Percentiles rank a stretch among this genome's conserved stretches.
phyloP scores from a whole-genome alignment of 2,797 vertebrate species.

The Garrulus glandarius region DNA sequence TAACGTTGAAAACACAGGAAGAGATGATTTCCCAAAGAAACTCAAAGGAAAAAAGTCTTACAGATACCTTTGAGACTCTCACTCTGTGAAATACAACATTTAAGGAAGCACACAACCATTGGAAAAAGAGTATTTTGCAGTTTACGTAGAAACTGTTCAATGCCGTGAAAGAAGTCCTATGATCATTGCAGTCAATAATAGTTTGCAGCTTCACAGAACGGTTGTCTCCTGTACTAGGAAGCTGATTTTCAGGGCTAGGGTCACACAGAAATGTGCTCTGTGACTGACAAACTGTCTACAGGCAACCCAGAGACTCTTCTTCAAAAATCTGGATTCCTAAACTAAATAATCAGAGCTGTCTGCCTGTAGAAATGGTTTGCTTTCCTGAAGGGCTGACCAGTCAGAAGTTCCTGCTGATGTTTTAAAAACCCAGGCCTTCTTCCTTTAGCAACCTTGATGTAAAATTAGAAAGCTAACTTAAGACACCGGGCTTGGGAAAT shows the following conservation, averaged over 20 bases:
- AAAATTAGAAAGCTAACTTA: slow-evolving; percentile 28
- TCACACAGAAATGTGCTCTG: neutral
- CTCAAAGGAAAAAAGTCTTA: neutral
- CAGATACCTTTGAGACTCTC: neutral
- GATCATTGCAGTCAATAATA: neutral
- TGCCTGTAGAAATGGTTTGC: neutral
- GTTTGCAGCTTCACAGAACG: neutral
- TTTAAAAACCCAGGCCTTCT: neutral
- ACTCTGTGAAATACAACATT: neutral
- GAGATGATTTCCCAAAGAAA: neutral
- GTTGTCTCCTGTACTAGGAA: neutral
- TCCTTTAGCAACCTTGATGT: neutral
- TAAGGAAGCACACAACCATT: neutral
- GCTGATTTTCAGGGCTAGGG: neutral
- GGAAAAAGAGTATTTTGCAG: neutral
- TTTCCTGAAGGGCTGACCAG: neutral
- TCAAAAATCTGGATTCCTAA: neutral
- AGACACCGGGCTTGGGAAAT: neutral
- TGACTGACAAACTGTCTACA: neutral
- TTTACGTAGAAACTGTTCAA: neutral
- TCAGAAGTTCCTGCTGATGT: neutral
- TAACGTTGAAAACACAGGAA: neutral
- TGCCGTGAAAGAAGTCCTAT: neutral
- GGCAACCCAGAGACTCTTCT: neutral
- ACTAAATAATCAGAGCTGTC: neutral